Conservation (phyloP, 2,113 vertebrate species). For the Misgurnus anguillicaudatus region DNA sequence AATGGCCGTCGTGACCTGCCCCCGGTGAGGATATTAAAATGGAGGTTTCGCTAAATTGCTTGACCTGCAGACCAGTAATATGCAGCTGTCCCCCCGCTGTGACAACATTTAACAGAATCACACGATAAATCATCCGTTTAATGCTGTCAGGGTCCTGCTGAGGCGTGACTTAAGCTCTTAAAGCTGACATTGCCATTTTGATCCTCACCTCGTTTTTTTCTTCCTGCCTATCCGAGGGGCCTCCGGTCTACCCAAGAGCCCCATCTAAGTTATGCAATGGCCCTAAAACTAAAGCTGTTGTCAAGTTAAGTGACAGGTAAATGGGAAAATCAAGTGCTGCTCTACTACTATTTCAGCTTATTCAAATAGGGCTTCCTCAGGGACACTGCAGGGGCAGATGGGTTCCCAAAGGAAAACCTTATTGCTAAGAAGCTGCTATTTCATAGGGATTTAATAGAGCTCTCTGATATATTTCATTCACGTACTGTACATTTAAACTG, state of each 20-base stretch:
- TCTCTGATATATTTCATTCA: neutral
- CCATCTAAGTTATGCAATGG: conserved; percentile 34
- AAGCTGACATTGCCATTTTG: conserved; percentile 41
- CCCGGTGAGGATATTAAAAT: conserved; percentile 47
- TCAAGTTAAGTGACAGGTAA: conserved; percentile 50
- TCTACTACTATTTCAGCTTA: conserved; percentile 3
- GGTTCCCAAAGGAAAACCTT: neutral
- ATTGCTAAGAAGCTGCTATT: no score
- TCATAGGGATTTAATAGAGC: no score
- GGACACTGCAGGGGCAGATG: neutral
- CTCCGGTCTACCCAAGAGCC: conserved; percentile 12
- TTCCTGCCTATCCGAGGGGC: conserved; percentile 5
- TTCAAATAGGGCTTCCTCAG: conserved; percentile 28
- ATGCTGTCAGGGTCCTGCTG: conserved; percentile 48
- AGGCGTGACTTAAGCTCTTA: conserved; percentile 53
- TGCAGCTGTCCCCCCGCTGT: conserved; percentile 24
- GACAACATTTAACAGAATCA: conserved; percentile 56
- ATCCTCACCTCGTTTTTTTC: conserved; percentile 29
- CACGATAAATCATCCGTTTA: conserved; percentile 59
- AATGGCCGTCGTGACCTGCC: conserved; percentile 34
- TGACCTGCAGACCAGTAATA: conserved; percentile 41
- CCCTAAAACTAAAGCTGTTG: conserved; percentile 15
- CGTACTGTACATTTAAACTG: no score
- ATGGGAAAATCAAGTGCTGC: conserved; percentile 28
- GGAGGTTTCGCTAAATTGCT: conserved; percentile 48